Percentiles rank a stretch among this genome's conserved stretches.
Evolutionary conservation across 2,113 vertebrate genomes (phyloP).

Genomic region (Anguilla japonica): DNA sequence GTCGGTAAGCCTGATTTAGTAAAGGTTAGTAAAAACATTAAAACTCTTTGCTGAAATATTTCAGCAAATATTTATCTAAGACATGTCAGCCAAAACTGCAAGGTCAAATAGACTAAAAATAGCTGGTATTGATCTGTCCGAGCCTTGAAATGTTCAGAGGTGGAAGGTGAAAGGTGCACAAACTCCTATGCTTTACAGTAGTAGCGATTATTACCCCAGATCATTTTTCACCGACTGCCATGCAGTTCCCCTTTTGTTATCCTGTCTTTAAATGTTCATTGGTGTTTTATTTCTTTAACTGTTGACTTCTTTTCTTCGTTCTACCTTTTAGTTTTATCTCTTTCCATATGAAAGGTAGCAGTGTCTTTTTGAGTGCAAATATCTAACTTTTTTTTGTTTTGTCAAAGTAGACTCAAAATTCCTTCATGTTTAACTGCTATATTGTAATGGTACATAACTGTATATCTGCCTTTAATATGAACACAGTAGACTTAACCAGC

Average conservation of each 20-base stretch:
- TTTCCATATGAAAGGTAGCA: too few relatives aligned
- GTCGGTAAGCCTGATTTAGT: not conserved
- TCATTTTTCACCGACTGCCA: too few relatives aligned
- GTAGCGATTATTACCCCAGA: not conserved
- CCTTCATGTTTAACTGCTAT: not conserved
- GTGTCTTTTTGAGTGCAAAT: too few relatives aligned
- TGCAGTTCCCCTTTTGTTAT: too few relatives aligned
- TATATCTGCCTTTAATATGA: not conserved
- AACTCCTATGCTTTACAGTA: slow-evolving; percentile 23
- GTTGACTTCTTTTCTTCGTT: too few relatives aligned
- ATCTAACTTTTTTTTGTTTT: too few relatives aligned
- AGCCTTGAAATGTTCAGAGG: slow-evolving; percentile 36
- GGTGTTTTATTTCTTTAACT: too few relatives aligned
- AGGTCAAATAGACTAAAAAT: slow-evolving; percentile 64
- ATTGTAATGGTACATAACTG: not conserved
- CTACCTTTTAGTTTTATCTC: too few relatives aligned
- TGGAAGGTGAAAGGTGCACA: slow-evolving; percentile 36
- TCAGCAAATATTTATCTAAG: slow-evolving; percentile 54
- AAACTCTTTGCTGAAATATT: slow-evolving; percentile 37
- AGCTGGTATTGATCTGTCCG: slow-evolving; percentile 40
- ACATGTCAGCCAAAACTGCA: slow-evolving; percentile 29
- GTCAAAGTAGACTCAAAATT: not conserved
- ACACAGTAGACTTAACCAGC: not conserved
- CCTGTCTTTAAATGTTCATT: too few relatives aligned
- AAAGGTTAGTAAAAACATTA: not conserved